Evolutionary conservation across 2,888 invertebrate species (phyloP).

Genomic region (Eulithis testata): DNA sequence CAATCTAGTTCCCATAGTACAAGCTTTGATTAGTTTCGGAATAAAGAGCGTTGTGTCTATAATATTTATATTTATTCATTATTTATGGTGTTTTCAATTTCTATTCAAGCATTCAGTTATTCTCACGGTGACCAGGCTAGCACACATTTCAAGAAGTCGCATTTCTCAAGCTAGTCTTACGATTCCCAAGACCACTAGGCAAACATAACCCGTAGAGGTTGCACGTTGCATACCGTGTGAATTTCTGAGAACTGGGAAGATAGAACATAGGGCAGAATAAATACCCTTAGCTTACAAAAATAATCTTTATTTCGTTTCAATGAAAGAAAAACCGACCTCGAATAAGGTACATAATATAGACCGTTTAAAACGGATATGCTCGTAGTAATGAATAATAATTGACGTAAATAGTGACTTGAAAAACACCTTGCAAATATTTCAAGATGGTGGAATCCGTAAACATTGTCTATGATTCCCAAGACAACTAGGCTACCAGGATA

Average conservation of each 20-base stretch:
- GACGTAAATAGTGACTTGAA: not conserved
- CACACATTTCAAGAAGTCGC: constrained; percentile 7
- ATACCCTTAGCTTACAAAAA: no score
- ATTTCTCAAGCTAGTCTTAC: constrained; percentile 15
- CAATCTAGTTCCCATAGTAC: no score
- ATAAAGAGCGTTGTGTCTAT: no score
- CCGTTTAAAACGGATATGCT: no score
- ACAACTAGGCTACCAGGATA: constrained; percentile 20
- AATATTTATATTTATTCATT: no score
- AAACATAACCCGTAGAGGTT: constrained; percentile 4
- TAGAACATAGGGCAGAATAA: not conserved
- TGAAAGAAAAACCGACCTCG: not conserved
- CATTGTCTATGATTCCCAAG: constrained; percentile 18
- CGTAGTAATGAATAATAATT: no score
- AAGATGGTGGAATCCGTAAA: constrained; percentile 9
- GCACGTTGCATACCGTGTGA: constrained; percentile 6
- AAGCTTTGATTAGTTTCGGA: no score
- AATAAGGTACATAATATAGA: not conserved
- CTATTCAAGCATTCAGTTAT: not conserved
- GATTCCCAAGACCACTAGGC: constrained; percentile 28
- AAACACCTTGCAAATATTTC: constrained; percentile 7
- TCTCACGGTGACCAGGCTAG: constrained; percentile 17
- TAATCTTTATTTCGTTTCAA: no score
- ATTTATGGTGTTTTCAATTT: no score
- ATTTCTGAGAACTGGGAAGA: constrained; percentile 3